phyloP scores from a whole-genome alignment of 1,140 invertebrate genomes.

The Achroia grisella region DNA sequence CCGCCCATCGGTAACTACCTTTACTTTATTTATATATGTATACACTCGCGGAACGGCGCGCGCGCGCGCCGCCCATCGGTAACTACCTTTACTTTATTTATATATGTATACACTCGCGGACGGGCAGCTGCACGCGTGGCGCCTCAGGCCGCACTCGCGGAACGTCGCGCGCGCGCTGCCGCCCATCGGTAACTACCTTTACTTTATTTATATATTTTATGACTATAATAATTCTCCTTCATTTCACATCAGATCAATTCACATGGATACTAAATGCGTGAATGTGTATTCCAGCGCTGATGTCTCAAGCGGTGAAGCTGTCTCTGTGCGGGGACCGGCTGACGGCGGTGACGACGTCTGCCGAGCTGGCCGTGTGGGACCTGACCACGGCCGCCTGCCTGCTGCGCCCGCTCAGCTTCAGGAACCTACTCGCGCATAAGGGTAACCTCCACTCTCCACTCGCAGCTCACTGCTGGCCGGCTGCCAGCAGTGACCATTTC shows the following conservation, averaged over 20 bases:
- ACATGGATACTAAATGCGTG: too few relatives aligned
- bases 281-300: conserved; percentile 64
- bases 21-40: too few relatives aligned
- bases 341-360: conserved; percentile 48
- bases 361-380: conserved; percentile 55
- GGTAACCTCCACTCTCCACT: too few relatives aligned
- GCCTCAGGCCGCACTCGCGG: conserved; percentile 48
- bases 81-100: background rate
- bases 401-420: conserved; percentile 56
- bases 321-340: conserved; percentile 46
- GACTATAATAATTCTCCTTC: too few relatives aligned
- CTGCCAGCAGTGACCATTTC: too few relatives aligned
- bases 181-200: conserved; percentile 48
- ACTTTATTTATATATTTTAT: too few relatives aligned
- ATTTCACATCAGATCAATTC: too few relatives aligned
- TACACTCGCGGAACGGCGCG: conserved; percentile 78
- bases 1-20: conserved; percentile 68
- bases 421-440: conserved; percentile 45
- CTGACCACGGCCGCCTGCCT: conserved; percentile 38
- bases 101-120: too few relatives aligned
- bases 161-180: conserved; percentile 76
- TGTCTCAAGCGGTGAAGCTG: conserved; percentile 74
- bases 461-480: too few relatives aligned
- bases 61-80: conserved; percentile 76
- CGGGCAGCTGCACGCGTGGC: conserved; percentile 76